Conservation (phyloP, 2,888 invertebrate species). For the Amphipoea lucens region DNA sequence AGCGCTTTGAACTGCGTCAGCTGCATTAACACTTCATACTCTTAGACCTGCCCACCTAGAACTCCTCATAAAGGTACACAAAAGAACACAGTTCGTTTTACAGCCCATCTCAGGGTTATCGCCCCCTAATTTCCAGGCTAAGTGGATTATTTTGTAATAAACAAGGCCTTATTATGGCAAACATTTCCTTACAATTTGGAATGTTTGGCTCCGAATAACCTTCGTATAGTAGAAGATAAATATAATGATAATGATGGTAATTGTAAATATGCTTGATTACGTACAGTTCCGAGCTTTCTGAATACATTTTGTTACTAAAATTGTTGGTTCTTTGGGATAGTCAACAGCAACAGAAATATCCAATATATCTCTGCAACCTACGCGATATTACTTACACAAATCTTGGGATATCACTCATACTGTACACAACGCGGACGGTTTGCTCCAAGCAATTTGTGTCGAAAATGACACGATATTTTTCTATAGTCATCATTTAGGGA, state of each 20-base stretch:
- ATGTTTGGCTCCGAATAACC: constrained; percentile 16
- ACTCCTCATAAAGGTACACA: neutral
- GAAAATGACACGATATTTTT: constrained; percentile 42
- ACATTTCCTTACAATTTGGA: constrained; percentile 28
- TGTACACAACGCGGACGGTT: constrained; percentile 6
- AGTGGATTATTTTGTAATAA: constrained; percentile 46
- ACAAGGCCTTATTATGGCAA: constrained; percentile 39
- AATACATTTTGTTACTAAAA: neutral
- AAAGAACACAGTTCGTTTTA: constrained; percentile 10
- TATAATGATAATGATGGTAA: constrained; percentile 20
- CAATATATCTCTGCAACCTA: constrained; percentile 20
- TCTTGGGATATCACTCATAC: constrained; percentile 45
- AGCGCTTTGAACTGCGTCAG: constrained; percentile 2
- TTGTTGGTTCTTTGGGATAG: neutral
- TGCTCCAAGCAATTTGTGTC: constrained; percentile 45
- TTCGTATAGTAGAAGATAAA: neutral
- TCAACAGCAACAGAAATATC: constrained; percentile 9
- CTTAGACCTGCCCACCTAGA: neutral
- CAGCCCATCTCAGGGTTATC: constrained; percentile 19
- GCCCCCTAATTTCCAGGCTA: constrained; percentile 25
- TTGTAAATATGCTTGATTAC: constrained; percentile 6
- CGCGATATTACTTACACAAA: constrained; percentile 37
- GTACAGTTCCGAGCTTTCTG: neutral
- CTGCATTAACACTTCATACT: constrained; percentile 19
- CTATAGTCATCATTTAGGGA: constrained; percentile 50